Conservation (phyloP, 2,797 vertebrate species). For the Myotis planiceps region DNA sequence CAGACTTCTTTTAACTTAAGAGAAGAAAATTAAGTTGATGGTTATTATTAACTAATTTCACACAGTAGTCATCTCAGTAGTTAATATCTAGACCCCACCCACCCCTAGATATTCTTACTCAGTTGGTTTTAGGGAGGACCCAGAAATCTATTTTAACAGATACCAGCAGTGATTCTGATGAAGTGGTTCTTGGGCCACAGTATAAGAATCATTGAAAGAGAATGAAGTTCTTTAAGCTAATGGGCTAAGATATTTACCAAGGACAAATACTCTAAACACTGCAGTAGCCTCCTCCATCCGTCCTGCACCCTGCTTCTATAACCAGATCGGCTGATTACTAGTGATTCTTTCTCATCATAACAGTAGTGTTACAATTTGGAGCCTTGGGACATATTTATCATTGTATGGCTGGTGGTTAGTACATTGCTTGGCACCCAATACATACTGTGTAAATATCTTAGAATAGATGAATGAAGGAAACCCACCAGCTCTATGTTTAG, state of each 20-base stretch:
- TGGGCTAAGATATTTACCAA: not conserved
- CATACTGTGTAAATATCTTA: not conserved
- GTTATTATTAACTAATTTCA: conserved; percentile 27
- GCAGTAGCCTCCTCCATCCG: not conserved
- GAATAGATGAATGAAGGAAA: not conserved
- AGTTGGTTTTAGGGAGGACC: not conserved
- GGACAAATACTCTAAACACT: not conserved
- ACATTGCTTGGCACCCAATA: not conserved
- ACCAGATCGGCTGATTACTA: not conserved
- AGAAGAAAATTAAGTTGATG: not conserved
- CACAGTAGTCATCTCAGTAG: not conserved
- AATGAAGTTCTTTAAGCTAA: conserved; percentile 2
- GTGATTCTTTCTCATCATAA: not conserved
- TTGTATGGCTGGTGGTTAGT: not conserved
- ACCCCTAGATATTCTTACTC: not conserved
- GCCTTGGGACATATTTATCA: not conserved
- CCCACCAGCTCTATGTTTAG: not conserved
- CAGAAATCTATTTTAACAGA: not conserved
- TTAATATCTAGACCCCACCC: not conserved
- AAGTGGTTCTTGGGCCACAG: not conserved
- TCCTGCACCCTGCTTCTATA: not conserved
- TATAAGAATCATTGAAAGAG: not conserved
- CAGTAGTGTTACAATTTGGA: not conserved
- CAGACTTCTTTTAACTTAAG: not conserved
- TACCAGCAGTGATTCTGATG: not conserved